Percentiles rank a stretch among this genome's conserved stretches.
These are phyloP conservation scores for Oenanthe oenanthe DNA, from an alignment of 2,113 vertebrate species.

Conservation along the genomic window DNA sequence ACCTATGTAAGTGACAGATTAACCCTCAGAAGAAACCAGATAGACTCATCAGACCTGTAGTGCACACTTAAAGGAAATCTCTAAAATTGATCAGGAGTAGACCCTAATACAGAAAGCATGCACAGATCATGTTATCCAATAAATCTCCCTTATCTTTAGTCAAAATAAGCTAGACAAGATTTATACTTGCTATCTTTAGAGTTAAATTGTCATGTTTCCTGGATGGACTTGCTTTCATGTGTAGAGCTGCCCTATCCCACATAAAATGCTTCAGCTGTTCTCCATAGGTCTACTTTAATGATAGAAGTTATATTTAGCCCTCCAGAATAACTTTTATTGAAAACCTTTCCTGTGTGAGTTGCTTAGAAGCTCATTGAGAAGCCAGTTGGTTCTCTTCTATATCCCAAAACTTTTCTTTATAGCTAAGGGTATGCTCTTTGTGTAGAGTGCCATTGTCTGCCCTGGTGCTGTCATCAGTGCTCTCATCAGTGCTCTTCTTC, in stretches of 20 bases:
- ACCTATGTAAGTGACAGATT: not conserved
- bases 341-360: not conserved
- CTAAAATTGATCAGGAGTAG: not conserved
- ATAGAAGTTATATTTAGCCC: not conserved
- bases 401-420: not conserved
- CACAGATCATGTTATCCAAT: not conserved
- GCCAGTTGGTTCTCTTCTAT: not conserved
- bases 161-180: not conserved
- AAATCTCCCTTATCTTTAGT: not conserved
- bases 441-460: not conserved
- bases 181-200: not conserved
- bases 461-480: not conserved
- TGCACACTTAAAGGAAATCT: not conserved
- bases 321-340: not conserved
- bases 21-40: not conserved
- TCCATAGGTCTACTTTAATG: not conserved
- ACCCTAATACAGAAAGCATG: not conserved
- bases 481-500: not conserved
- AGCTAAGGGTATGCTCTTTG: not conserved
- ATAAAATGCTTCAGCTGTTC: not conserved
- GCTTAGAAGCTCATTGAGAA: not conserved
- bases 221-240: not conserved
- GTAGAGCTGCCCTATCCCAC: not conserved
- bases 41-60: not conserved
- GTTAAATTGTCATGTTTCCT: not conserved